Conservation (phyloP, 2,888 invertebrate species). For the Amblyjoppa proteus region DNA sequence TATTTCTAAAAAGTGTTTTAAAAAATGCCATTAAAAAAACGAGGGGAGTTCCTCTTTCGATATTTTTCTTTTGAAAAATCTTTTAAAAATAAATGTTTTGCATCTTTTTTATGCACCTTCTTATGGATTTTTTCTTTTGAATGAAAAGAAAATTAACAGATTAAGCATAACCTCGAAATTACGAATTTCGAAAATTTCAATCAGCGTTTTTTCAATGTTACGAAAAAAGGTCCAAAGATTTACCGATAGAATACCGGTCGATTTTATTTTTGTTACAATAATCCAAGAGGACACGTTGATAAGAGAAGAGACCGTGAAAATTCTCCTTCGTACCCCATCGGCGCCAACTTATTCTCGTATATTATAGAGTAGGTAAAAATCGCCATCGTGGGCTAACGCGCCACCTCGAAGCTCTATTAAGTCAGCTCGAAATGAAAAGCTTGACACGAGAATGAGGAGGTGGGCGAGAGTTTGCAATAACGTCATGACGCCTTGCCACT, state of each 20-base stretch:
- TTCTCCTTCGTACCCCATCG: conserved; percentile 4
- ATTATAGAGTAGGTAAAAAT: conserved; percentile 25
- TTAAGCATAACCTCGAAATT: too few relatives aligned
- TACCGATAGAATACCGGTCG: neutral
- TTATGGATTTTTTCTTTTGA: too few relatives aligned
- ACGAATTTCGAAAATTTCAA: too few relatives aligned
- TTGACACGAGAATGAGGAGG: conserved; percentile 54
- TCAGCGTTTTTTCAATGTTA: too few relatives aligned
- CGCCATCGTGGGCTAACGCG: conserved; percentile 4
- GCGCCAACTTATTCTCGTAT: conserved; percentile 3
- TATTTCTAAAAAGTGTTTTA: too few relatives aligned
- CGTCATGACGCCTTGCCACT: conserved; percentile 43
- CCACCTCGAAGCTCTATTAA: conserved; percentile 37
- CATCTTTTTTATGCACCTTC: too few relatives aligned
- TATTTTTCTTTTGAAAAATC: too few relatives aligned
- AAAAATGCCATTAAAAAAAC: too few relatives aligned
- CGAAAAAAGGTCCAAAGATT: neutral
- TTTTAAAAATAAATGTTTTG: too few relatives aligned
- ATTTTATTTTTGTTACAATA: neutral
- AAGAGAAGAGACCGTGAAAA: neutral
- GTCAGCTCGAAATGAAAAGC: conserved; percentile 62
- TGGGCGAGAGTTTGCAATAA: conserved; percentile 52
- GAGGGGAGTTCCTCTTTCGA: too few relatives aligned
- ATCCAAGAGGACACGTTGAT: neutral
- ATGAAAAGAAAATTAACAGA: too few relatives aligned